Evolutionary conservation across 1,140 invertebrate species (phyloP).

Genomic region (Augochlora pura): DNA sequence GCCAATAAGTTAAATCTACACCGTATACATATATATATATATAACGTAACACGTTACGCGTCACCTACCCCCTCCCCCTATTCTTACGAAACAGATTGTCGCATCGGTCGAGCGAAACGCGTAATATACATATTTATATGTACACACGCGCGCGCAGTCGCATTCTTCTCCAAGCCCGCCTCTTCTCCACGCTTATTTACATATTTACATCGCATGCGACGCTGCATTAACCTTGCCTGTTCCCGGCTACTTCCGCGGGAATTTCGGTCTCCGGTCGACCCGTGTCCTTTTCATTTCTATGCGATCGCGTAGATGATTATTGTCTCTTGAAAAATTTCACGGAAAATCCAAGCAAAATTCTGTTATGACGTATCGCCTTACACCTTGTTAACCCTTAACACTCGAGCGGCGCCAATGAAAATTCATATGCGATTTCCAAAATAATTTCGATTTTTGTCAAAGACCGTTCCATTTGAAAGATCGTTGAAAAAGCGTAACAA

Average conservation of each 20-base stretch:
- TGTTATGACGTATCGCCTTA: no score
- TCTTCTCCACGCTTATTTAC: constrained; percentile 55
- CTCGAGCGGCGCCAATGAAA: no score
- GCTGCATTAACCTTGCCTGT: constrained; percentile 18
- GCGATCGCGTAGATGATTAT: neutral
- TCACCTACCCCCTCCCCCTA: no score
- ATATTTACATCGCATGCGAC: constrained; percentile 60
- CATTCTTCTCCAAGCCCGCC: constrained; percentile 18
- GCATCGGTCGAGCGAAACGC: constrained; percentile 23
- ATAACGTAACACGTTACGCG: no score
- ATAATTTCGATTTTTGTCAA: no score
- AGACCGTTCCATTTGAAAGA: no score
- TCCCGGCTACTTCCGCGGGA: constrained; percentile 33
- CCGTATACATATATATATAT: neutral
- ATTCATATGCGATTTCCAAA: no score
- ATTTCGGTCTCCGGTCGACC: constrained; percentile 62
- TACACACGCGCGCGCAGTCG: constrained; percentile 29
- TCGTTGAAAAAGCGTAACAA: no score
- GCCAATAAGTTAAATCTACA: constrained; percentile 24
- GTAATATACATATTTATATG: constrained; percentile 20
- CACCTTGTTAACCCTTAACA: no score
- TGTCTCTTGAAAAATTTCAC: constrained; percentile 33
- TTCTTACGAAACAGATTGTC: neutral
- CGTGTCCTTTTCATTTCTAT: no score
- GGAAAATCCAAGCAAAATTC: no score